phyloP scores from a whole-genome alignment of 1,140 invertebrate genomes.

The Gryon sp. region DNA sequence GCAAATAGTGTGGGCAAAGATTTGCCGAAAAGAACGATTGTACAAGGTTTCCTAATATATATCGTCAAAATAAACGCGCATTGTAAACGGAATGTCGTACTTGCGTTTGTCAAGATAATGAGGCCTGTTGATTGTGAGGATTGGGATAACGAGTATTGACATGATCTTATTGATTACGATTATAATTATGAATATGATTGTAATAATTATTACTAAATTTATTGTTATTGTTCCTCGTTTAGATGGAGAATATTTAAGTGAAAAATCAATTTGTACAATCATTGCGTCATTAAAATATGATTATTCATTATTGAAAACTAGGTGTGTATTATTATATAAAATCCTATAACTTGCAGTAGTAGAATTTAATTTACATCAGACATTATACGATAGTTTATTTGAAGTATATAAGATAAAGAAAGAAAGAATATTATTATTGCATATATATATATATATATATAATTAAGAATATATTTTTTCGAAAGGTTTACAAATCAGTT shows the following conservation, averaged over 20 bases:
- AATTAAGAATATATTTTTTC: no score
- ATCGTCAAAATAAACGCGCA: conserved; percentile 53
- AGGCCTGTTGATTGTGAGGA: conserved; percentile 54
- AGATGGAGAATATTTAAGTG: conserved; percentile 75
- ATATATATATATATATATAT: no score
- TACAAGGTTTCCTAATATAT: conserved; percentile 60
- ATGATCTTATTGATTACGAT: conserved; percentile 63
- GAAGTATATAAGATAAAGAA: no score
- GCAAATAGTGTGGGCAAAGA: conserved; percentile 6
- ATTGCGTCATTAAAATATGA: conserved; percentile 81
- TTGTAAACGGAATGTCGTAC: conserved; percentile 40
- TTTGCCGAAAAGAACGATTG: conserved; percentile 41
- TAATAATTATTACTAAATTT: conserved; percentile 71
- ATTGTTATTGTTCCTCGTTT: conserved; percentile 79
- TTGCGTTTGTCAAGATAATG: conserved; percentile 56
- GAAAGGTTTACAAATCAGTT: no score
- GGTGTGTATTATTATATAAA: neutral
- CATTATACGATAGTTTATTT: no score
- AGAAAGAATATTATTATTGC: no score
- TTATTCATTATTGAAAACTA: conserved; percentile 75
- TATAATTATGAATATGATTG: conserved; percentile 70
- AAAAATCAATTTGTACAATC: conserved; percentile 80
- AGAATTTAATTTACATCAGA: no score
- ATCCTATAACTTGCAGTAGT: neutral
- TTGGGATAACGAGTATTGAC: conserved; percentile 52